Evolutionary conservation across 2,888 invertebrate species (phyloP).

Genomic region (Stegana nigrithorax): DNA sequence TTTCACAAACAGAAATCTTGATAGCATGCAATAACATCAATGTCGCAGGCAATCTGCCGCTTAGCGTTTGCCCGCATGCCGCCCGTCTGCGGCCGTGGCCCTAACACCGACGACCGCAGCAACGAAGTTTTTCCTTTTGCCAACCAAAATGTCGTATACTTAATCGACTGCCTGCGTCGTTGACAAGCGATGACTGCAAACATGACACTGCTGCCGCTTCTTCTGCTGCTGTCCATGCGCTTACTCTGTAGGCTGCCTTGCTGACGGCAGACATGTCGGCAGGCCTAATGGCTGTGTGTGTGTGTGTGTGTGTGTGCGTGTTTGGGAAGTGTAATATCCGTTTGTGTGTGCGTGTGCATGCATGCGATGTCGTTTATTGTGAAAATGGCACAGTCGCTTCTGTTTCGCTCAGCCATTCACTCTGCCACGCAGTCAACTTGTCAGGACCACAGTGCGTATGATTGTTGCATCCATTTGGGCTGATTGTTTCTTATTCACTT

Average conservation of each 20-base stretch:
- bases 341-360: conserved; percentile 14
- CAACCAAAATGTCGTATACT: conserved; percentile 3
- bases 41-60: conserved; percentile 23
- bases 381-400: too few relatives aligned
- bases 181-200: not conserved
- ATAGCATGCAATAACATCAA: conserved; percentile 44
- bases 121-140: not conserved
- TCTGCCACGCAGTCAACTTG: not conserved
- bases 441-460: not conserved
- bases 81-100: not conserved
- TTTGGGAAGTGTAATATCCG: conserved; percentile 31
- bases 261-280: not conserved
- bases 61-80: not conserved
- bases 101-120: not conserved
- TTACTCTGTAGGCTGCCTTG: too few relatives aligned
- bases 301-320: not conserved
- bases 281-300: not conserved
- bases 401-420: not conserved
- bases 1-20: conserved; percentile 40
- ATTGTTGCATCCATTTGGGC: conserved; percentile 3
- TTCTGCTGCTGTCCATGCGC: not conserved
- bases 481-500: too few relatives aligned
- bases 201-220: conserved; percentile 15
- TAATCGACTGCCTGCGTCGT: conserved; percentile 4
- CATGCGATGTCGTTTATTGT: not conserved